Evolutionary conservation across 2,888 invertebrate genomes (phyloP).

Genomic region (Hypolimnas misippus): DNA sequence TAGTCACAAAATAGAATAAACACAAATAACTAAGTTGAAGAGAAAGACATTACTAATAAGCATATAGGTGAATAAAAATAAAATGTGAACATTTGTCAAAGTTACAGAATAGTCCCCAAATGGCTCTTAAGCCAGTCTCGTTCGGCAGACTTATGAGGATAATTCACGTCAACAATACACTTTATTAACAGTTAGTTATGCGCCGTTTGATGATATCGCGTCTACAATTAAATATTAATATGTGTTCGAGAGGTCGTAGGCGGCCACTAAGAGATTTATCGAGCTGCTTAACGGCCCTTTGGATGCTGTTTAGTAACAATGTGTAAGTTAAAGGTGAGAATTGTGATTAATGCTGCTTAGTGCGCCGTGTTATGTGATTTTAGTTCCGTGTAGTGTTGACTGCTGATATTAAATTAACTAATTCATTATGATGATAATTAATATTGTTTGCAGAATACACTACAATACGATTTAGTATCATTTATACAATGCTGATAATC

Average conservation of each 20-base stretch:
- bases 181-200: slow-evolving; percentile 82
- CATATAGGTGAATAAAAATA: no score
- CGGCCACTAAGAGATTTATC: slow-evolving; percentile 64
- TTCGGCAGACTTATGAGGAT: slow-evolving; percentile 72
- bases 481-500: background rate
- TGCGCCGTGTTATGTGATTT: slow-evolving; percentile 22
- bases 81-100: background rate
- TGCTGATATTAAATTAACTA: slow-evolving; percentile 16
- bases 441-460: background rate
- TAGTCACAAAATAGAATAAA: no score
- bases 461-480: background rate
- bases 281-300: slow-evolving; percentile 50
- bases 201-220: slow-evolving; percentile 76
- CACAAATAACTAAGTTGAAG: no score
- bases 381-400: slow-evolving; percentile 25
- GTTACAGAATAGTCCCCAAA: slow-evolving; percentile 55
- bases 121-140: slow-evolving; percentile 51
- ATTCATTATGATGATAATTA: slow-evolving; percentile 13
- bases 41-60: no score
- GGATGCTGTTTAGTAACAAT: slow-evolving; percentile 58
- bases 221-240: slow-evolving; percentile 83
- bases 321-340: slow-evolving; percentile 59
- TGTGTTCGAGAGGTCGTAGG: slow-evolving; percentile 70
- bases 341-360: slow-evolving; percentile 49
- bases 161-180: slow-evolving; percentile 82